Evolutionary conservation across 2,113 vertebrate genomes (phyloP).

Genomic region (Bubo scandiacus): DNA sequence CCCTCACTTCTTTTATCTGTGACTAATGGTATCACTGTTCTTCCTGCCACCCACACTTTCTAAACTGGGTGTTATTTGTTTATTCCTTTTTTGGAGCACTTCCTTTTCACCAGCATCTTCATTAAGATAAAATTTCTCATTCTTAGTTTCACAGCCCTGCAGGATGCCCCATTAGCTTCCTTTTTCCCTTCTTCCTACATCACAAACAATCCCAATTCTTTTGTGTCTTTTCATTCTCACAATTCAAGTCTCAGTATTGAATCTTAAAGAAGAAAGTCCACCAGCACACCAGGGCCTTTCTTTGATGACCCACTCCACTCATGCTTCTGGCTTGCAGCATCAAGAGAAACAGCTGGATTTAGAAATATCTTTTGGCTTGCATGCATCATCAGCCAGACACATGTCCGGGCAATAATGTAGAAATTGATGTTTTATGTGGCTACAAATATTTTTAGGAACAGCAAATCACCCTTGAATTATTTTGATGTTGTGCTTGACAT

Average conservation of each 20-base stretch:
- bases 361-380: neutral
- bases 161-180: neutral
- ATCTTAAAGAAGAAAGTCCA: neutral
- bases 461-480: constrained; percentile 23
- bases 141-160: neutral
- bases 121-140: neutral
- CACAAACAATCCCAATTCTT: neutral
- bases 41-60: constrained; percentile 34
- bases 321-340: neutral
- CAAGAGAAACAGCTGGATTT: neutral
- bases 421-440: neutral
- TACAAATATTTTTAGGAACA: constrained; percentile 22
- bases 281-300: neutral
- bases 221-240: neutral
- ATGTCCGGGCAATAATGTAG: neutral
- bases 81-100: neutral
- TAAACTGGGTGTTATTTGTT: neutral
- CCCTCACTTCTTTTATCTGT: neutral
- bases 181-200: neutral
- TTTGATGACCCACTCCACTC: neutral
- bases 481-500: constrained; percentile 15
- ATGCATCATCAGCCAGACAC: neutral
- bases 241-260: neutral
- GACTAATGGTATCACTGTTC: neutral
- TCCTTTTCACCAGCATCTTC: neutral